Percentiles rank a stretch among this genome's conserved stretches.
phyloP scores from a whole-genome alignment of 2,888 invertebrate species.

The Caenorhabditis sp. region DNA sequence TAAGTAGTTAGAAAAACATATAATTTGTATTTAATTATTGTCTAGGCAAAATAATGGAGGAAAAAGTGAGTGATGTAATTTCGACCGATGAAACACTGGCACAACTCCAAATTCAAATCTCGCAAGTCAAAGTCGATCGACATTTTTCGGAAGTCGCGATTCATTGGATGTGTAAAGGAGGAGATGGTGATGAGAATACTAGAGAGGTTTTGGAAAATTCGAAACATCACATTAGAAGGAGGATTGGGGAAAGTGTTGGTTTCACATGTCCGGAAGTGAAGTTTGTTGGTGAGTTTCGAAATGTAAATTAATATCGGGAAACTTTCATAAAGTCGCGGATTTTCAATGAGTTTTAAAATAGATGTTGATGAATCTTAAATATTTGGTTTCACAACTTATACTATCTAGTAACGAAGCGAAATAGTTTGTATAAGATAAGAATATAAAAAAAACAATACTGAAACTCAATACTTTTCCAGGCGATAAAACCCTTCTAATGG shows the following conservation, averaged over 20 bases:
- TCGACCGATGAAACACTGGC: constrained; percentile 30
- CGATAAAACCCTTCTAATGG: constrained; percentile 29
- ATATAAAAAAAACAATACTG: background rate
- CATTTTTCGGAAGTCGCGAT: constrained; percentile 24
- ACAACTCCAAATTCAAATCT: constrained; percentile 19
- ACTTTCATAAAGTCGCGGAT: background rate
- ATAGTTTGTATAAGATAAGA: too few relatives aligned
- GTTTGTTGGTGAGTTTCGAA: constrained; percentile 16
- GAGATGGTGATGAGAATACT: constrained; percentile 28
- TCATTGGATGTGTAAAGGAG: constrained; percentile 30
- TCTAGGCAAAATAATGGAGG: constrained; percentile 27
- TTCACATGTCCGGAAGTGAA: constrained; percentile 44
- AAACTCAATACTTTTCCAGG: background rate
- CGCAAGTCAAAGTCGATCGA: constrained; percentile 27
- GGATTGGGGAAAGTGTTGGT: constrained; percentile 37
- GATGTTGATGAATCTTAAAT: too few relatives aligned
- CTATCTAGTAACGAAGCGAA: too few relatives aligned
- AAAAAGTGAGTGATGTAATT: constrained; percentile 33
- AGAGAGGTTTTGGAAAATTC: constrained; percentile 25
- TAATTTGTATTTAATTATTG: too few relatives aligned
- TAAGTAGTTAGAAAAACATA: too few relatives aligned
- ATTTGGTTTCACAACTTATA: too few relatives aligned
- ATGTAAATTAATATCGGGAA: background rate
- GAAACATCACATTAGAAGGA: constrained; percentile 26
- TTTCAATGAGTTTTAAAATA: too few relatives aligned